phyloP scores from a whole-genome alignment of 2,797 vertebrate genomes.

The Gobionotothen gibberifrons region DNA sequence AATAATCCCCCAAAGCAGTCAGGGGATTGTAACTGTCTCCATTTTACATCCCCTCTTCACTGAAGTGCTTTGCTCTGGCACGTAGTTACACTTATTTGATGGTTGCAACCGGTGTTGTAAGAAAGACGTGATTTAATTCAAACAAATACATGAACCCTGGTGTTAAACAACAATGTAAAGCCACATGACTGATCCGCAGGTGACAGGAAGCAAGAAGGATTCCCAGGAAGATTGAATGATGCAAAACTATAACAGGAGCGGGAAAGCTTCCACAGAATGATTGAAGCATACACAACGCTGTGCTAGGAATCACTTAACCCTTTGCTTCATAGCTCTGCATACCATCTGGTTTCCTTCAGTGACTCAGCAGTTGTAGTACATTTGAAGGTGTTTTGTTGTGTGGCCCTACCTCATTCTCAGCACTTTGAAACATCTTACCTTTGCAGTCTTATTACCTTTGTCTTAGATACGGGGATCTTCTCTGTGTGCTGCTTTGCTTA shows the following conservation, averaged over 20 bases:
- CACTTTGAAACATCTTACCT: conserved; percentile 35
- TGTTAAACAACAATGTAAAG: background rate
- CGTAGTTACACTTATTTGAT: background rate
- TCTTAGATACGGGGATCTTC: conserved; percentile 11
- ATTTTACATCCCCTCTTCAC: background rate
- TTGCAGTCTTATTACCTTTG: background rate
- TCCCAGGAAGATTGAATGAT: conserved; percentile 3
- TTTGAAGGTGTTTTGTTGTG: conserved; percentile 29
- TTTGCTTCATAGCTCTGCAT: conserved; percentile 9
- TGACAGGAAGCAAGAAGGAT: background rate
- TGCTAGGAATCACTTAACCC: conserved; percentile 6
- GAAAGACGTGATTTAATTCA: background rate
- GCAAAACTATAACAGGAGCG: background rate
- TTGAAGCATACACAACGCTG: background rate
- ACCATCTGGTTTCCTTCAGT: conserved; percentile 22
- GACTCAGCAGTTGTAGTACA: conserved; percentile 13
- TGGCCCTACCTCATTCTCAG: conserved; percentile 69
- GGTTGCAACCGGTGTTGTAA: conserved; percentile 9
- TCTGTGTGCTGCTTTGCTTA: conserved; percentile 17
- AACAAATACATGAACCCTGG: background rate
- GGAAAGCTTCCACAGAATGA: background rate
- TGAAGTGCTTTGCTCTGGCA: conserved; percentile 20
- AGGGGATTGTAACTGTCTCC: background rate
- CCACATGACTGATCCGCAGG: background rate
- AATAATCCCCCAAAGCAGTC: conserved; percentile 25